Base-by-base conservation (phyloP, 2,888 invertebrate species). In the Trissoscelio sp. region DNA sequence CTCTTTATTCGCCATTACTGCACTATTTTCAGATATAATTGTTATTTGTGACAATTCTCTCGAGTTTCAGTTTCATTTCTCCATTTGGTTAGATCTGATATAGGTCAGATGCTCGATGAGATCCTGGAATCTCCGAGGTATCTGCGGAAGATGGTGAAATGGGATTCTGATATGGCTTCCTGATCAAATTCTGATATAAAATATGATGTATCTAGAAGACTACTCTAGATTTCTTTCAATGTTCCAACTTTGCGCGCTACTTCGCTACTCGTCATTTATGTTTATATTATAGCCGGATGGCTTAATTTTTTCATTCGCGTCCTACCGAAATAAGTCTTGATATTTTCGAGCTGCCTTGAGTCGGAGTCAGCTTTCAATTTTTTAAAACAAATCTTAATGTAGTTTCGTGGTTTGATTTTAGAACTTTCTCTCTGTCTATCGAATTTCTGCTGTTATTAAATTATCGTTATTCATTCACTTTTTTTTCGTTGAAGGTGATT, bases 171-270 rank as follows among this genome's bases (percentile, higher is more conserved):
- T 74, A 57, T 57, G 64, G 44, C 57, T 74, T 74, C 57, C 31
- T 66, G 74, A 74, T 74, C 74, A 74, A 57, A 74, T 48, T 74
- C 57, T 74, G 46, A 64, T 66, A 48, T 66, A 37, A 74, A 64
- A 74, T 64, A 66, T 64, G 57, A 57, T 57, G 24, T 66, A 66
- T 64, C 64, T 12, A n/a, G 46, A 42, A 44, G 73, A 22, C n/a
- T n/a, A n/a, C n/a, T n/a, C 44, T 34, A 53, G 53, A 73, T 64
- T 73, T 64, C 53, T 44, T 73, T 62, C 53, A 62, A 55, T 73
- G 53, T 53, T 1, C n/a, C 34, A 39, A 62, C 39, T 72, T 60
- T 20, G 53, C 39, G 6, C n/a, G n/a, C n/a, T 18, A 14, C 31
- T 24, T n/a, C n/a, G n/a, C n/a, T n/a, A n/a, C n/a, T n/a, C n/a